Evolutionary conservation across 2,113 vertebrate species (phyloP).

Genomic region (Diadophis punctatus): DNA sequence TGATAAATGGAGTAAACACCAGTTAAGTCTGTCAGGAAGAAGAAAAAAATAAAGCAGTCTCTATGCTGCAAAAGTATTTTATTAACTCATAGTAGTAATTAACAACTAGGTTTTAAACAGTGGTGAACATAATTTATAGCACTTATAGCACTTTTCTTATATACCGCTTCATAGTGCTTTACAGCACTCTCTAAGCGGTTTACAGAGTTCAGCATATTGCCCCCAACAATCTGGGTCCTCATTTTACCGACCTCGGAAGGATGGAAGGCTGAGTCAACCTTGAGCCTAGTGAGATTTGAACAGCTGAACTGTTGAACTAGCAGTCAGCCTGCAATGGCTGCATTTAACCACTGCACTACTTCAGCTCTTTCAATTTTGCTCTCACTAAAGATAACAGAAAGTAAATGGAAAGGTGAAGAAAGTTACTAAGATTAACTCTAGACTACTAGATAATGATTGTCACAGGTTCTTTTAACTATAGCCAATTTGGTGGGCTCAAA

Average conservation of each 20-base stretch:
- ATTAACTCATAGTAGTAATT: slow-evolving; percentile 26
- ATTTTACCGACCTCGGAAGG: too few species aligned
- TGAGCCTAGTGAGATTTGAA: too few species aligned
- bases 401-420: background rate
- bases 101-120: background rate
- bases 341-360: too few species aligned
- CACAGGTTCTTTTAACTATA: background rate
- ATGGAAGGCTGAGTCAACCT: too few species aligned
- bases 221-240: too few species aligned
- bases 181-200: too few species aligned
- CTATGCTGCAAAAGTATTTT: background rate
- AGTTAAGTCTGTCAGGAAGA: slow-evolving; percentile 47
- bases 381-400: background rate
- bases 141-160: too few species aligned
- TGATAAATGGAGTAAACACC: slow-evolving; percentile 48
- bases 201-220: too few species aligned
- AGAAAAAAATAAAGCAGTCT: slow-evolving; percentile 49
- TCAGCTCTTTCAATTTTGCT: too few species aligned
- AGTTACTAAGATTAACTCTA: background rate
- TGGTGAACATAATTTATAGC: background rate
- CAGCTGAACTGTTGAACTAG: too few species aligned
- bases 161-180: too few species aligned
- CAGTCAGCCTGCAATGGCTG: too few species aligned
- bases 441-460: background rate
- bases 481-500: background rate